Conservation (phyloP, 2,797 vertebrate genomes). For the Cercopithecus diana region DNA sequence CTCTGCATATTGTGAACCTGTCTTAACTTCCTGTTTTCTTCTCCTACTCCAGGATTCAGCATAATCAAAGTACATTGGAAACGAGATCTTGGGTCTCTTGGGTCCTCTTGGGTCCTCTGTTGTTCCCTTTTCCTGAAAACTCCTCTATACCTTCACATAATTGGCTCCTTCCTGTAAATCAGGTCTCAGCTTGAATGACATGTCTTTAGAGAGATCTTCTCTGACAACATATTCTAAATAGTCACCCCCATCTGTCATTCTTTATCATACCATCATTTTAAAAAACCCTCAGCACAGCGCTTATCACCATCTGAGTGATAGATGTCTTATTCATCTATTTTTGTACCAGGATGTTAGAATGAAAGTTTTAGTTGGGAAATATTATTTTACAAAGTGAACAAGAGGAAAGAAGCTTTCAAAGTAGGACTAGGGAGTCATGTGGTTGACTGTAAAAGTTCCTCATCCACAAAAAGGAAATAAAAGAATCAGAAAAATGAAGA, state of each 20-base stretch:
- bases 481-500: background rate
- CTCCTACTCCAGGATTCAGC: background rate
- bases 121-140: background rate
- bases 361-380: background rate
- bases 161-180: background rate
- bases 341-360: background rate
- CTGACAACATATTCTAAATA: background rate
- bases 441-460: background rate
- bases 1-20: background rate
- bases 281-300: background rate
- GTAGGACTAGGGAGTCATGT: background rate
- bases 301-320: background rate
- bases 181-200: background rate
- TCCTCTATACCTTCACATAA: background rate
- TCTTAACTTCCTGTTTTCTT: background rate
- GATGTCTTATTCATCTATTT: slow-evolving; percentile 2
- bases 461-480: background rate
- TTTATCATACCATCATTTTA: background rate
- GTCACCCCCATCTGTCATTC: background rate
- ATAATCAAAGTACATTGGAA: background rate
- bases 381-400: background rate
- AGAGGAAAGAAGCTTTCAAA: background rate
- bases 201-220: background rate
- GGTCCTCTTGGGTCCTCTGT: background rate
- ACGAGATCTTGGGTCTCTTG: background rate